phyloP scores from a whole-genome alignment of 2,888 invertebrate species.

The Caradrina clavipalpis region DNA sequence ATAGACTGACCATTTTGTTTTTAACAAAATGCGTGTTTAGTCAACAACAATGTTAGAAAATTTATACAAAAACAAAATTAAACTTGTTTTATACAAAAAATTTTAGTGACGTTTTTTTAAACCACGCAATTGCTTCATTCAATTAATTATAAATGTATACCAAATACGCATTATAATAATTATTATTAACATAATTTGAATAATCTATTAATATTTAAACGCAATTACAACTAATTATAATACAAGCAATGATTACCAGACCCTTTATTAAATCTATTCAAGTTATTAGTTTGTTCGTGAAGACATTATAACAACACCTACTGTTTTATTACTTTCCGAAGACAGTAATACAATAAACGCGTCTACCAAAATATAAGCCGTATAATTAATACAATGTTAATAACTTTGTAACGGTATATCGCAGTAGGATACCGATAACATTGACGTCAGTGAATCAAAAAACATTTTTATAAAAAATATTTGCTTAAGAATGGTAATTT shows the following conservation, averaged over 20 bases:
- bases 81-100: too few species aligned
- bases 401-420: slow-evolving; percentile 42
- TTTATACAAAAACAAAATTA: too few species aligned
- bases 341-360: slow-evolving; percentile 46
- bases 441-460: not conserved
- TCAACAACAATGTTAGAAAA: too few species aligned
- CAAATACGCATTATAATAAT: not conserved
- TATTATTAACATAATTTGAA: not conserved
- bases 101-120: not conserved
- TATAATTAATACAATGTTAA: slow-evolving; percentile 59
- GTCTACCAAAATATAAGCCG: slow-evolving; percentile 42
- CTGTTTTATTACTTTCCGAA: slow-evolving; percentile 70
- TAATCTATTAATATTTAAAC: slow-evolving; percentile 27
- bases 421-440: slow-evolving; percentile 21
- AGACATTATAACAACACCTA: slow-evolving; percentile 67
- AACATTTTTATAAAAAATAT: not conserved
- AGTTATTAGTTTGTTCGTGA: slow-evolving; percentile 37
- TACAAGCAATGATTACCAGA: slow-evolving; percentile 6
- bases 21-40: too few species aligned
- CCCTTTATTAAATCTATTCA: slow-evolving; percentile 26
- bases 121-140: not conserved
- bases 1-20: too few species aligned
- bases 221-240: slow-evolving; percentile 26
- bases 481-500: too few species aligned
- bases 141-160: not conserved